Conservation (phyloP, 1,140 invertebrate species). For the Nephila pilipes region DNA sequence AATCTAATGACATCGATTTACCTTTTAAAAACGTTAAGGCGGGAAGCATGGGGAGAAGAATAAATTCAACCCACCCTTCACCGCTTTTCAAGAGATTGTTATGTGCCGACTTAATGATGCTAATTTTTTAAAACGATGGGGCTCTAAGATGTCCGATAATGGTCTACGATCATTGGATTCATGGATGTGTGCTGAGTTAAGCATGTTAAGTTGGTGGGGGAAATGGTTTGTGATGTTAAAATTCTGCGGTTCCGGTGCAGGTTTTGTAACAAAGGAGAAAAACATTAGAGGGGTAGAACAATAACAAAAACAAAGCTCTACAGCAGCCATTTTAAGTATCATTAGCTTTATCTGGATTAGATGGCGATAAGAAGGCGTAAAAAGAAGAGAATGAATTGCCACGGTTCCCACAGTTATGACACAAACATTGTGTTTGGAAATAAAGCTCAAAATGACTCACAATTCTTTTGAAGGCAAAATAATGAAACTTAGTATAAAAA, state of each 20-base stretch:
- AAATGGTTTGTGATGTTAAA: conserved; percentile 43
- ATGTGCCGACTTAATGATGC: conserved; percentile 72
- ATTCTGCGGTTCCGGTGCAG: conserved; percentile 11
- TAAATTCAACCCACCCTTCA: neutral
- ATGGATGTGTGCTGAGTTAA: conserved; percentile 7
- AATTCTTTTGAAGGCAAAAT: no score
- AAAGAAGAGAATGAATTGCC: neutral
- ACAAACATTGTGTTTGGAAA: neutral
- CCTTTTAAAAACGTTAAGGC: conserved; percentile 66
- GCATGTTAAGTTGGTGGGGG: neutral
- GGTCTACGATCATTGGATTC: conserved; percentile 45
- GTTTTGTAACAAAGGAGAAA: conserved; percentile 38
- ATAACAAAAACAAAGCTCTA: neutral
- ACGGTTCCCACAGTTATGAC: neutral
- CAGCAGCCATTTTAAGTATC: conserved; percentile 17
- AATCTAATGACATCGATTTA: conserved; percentile 73
- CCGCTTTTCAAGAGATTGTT: conserved; percentile 67
- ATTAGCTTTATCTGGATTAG: conserved; percentile 36
- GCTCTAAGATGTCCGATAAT: conserved; percentile 73
- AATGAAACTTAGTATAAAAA: no score
- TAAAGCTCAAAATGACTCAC: no score
- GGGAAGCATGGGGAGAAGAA: neutral
- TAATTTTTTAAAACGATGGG: conserved; percentile 72
- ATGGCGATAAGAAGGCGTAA: conserved; percentile 21
- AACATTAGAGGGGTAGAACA: neutral